Conservation (phyloP, 2,797 vertebrate genomes). For the Tokudaia muenninki region DNA sequence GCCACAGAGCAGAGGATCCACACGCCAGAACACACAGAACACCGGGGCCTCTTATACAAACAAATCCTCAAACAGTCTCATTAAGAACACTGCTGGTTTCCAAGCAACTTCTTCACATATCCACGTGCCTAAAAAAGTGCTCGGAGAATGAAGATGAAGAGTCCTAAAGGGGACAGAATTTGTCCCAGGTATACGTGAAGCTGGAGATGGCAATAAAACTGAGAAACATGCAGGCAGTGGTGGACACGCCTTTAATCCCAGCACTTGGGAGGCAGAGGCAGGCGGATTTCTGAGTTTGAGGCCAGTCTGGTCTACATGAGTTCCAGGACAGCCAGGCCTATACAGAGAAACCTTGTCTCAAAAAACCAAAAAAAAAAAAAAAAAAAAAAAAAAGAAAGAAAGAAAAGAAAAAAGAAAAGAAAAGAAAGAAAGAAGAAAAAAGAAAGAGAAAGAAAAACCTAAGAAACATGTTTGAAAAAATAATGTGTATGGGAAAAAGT, state of each 20-base stretch:
- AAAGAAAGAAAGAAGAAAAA: too few relatives aligned
- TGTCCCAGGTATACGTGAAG: background rate
- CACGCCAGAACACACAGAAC: background rate
- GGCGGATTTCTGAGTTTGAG: too few relatives aligned
- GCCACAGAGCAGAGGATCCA: background rate
- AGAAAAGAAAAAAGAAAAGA: too few relatives aligned
- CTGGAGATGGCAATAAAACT: slow-evolving; percentile 60
- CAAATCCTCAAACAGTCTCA: slow-evolving; percentile 22
- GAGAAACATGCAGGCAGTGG: background rate
- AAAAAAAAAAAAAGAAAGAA: too few relatives aligned
- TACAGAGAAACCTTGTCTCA: too few relatives aligned
- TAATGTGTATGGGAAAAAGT: slow-evolving; percentile 1
- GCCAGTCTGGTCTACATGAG: too few relatives aligned
- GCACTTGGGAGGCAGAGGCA: too few relatives aligned
- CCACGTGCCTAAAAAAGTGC: background rate
- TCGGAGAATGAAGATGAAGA: background rate
- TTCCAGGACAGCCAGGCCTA: too few relatives aligned
- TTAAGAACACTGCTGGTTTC: slow-evolving; percentile 30
- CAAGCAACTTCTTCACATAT: slow-evolving; percentile 1
- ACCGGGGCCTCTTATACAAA: background rate
- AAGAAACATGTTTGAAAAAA: slow-evolving; percentile 52
- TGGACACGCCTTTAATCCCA: too few relatives aligned
- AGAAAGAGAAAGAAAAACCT: background rate
- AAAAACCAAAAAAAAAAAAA: too few relatives aligned
- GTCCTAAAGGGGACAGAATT: slow-evolving; percentile 2